These are phyloP conservation scores for Desoria tigrina DNA, from an alignment of 2,888 invertebrate genomes.

Conservation along the genomic window DNA sequence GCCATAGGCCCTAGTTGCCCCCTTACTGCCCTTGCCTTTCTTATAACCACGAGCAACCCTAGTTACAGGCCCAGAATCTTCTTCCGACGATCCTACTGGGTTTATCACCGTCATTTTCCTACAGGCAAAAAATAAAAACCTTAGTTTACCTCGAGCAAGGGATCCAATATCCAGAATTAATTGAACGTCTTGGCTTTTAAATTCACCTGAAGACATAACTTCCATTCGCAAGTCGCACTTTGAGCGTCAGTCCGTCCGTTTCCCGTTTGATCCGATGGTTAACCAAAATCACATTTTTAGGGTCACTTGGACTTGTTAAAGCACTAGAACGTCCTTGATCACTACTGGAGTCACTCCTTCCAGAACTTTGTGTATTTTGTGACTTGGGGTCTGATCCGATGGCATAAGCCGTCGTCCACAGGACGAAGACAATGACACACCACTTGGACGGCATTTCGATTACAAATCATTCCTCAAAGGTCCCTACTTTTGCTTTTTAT, in stretches of 20 bases:
- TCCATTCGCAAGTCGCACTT: conserved; percentile 42
- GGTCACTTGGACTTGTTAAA: not conserved
- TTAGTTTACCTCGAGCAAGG: too few relatives aligned
- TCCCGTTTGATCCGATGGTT: not conserved
- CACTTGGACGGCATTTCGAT: conserved; percentile 41
- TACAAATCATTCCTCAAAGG: conserved; percentile 32
- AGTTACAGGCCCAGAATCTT: not conserved
- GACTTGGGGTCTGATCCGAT: not conserved
- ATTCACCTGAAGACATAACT: conserved; percentile 43
- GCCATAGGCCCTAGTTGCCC: too few relatives aligned
- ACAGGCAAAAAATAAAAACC: not conserved
- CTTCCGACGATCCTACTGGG: not conserved
- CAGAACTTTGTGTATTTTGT: not conserved
- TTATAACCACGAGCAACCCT: conserved; percentile 20
- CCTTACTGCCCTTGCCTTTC: conserved; percentile 3
- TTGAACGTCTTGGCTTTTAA: too few relatives aligned
- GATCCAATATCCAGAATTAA: too few relatives aligned
- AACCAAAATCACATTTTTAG: conserved; percentile 14
- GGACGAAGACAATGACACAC: conserved; percentile 32
- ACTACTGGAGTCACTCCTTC: not conserved
- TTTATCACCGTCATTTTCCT: not conserved
- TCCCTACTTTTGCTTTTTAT: conserved; percentile 49
- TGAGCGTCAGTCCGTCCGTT: conserved; percentile 28
- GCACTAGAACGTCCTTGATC: too few relatives aligned
- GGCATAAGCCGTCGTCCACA: conserved; percentile 34